These are phyloP conservation scores for Daubentonia madagascariensis DNA, from an alignment of 2,113 vertebrate genomes.

Conservation along the genomic window DNA sequence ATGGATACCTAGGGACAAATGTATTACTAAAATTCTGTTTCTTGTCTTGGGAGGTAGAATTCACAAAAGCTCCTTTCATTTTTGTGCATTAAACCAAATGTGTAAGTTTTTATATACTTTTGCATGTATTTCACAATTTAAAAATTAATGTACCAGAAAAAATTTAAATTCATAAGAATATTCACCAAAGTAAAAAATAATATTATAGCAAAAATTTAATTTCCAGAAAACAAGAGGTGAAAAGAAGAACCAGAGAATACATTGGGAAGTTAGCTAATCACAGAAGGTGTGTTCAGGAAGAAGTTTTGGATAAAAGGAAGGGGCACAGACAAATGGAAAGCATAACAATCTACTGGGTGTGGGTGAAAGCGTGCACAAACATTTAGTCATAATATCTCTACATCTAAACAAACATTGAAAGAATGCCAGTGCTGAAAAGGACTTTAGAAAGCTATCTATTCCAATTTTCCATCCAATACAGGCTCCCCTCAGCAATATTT, in stretches of 20 bases:
- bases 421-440: neutral
- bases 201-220: neutral
- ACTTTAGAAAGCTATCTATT: neutral
- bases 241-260: neutral
- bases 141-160: conserved; percentile 1
- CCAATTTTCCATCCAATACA: neutral
- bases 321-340: neutral
- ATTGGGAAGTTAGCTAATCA: neutral
- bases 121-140: neutral
- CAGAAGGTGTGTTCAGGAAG: neutral
- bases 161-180: neutral
- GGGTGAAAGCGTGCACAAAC: neutral
- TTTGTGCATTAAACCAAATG: neutral
- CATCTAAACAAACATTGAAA: neutral
- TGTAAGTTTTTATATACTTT: neutral
- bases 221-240: neutral
- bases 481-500: neutral
- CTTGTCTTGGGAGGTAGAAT: neutral
- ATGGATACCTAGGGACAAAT: neutral
- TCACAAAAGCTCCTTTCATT: neutral
- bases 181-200: neutral
- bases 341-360: neutral
- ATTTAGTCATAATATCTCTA: neutral
- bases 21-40: neutral
- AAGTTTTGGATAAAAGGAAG: neutral